A percentile compares a stretch with the other conserved stretches of the same genome.
Evolutionary conservation across 2,888 invertebrate species (phyloP).

Genomic region (Alentia gelatinosa): DNA sequence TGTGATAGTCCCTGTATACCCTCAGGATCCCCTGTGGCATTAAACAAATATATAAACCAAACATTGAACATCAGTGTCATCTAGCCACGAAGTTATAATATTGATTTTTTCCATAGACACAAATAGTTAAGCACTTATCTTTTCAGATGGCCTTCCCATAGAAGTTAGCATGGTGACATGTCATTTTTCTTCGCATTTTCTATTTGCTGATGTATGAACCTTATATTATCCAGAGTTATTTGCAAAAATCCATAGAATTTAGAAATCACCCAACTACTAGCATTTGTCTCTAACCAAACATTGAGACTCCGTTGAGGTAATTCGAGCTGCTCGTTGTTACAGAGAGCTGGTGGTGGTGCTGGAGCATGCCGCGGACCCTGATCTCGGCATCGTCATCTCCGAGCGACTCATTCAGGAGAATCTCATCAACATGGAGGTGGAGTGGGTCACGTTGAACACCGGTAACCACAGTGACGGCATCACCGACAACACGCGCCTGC

Average conservation of each 20-base stretch:
- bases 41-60: neutral
- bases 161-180: no score
- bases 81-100: neutral
- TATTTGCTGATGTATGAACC: no score
- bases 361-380: slow-evolving; percentile 68
- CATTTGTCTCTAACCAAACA: neutral
- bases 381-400: slow-evolving; percentile 55
- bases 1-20: no score
- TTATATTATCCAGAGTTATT: no score
- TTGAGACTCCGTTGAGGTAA: neutral
- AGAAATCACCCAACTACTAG: no score
- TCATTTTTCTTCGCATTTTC: no score
- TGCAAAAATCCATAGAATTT: no score
- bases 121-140: no score
- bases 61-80: neutral
- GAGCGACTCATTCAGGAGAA: slow-evolving; percentile 56
- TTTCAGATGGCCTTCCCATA: no score
- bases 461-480: neutral
- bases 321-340: slow-evolving; percentile 56
- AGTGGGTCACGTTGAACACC: slow-evolving; percentile 38
- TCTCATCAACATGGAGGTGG: slow-evolving; percentile 54
- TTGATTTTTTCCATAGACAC: neutral
- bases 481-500: neutral
- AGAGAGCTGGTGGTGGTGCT: slow-evolving; percentile 74
- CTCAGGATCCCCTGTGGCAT: no score